These are phyloP conservation scores for Archips xylosteana DNA, from an alignment of 2,888 invertebrate genomes.

Conservation along the genomic window DNA sequence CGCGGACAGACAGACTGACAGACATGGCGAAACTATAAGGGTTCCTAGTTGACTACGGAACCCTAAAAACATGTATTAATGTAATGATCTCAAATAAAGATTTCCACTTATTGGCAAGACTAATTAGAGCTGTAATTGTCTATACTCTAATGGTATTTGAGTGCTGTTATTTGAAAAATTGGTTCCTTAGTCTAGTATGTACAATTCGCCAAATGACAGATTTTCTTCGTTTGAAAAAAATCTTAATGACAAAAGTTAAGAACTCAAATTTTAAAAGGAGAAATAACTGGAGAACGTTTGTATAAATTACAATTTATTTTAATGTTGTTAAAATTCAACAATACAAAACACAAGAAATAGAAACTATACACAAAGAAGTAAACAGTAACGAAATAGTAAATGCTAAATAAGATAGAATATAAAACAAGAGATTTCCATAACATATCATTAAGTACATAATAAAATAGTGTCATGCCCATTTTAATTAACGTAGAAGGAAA, in stretches of 20 bases:
- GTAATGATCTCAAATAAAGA: too few relatives aligned
- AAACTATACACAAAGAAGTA: conserved; percentile 70
- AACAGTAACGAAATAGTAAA: conserved; percentile 59
- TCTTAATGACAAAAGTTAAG: neutral
- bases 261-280: neutral
- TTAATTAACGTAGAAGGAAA: conserved; percentile 25
- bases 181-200: too few relatives aligned
- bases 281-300: conserved; percentile 22
- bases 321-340: conserved; percentile 85
- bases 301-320: conserved; percentile 64
- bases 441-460: conserved; percentile 39
- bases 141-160: too few relatives aligned
- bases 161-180: too few relatives aligned
- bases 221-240: too few relatives aligned
- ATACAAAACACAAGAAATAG: conserved; percentile 76
- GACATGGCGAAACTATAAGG: too few relatives aligned
- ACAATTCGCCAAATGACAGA: too few relatives aligned
- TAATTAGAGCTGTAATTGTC: too few relatives aligned
- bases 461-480: conserved; percentile 29
- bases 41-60: too few relatives aligned
- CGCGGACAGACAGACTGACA: too few relatives aligned
- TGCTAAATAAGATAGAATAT: conserved; percentile 43
- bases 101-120: too few relatives aligned
- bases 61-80: too few relatives aligned
- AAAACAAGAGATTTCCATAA: conserved; percentile 43